These are phyloP conservation scores for Ia io DNA, from an alignment of 2,113 vertebrate species.

Conservation along the genomic window DNA sequence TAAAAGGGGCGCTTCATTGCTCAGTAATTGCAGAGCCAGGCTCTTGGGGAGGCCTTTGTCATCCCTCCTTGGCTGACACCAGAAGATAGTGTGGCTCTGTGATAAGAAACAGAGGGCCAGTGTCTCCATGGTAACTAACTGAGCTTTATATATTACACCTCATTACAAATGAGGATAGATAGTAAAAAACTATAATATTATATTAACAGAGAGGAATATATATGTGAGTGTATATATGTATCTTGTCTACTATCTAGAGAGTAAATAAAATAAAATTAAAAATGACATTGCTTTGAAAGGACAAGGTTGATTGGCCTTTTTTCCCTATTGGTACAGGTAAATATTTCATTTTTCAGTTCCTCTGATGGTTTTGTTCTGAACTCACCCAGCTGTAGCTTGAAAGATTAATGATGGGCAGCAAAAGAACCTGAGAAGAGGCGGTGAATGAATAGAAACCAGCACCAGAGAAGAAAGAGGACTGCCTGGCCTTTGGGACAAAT, in stretches of 20 bases:
- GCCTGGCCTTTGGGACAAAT: conserved; percentile 66
- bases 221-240: background rate
- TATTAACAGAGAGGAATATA: conserved; percentile 76
- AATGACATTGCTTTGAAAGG: conserved; percentile 77
- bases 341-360: conserved; percentile 69
- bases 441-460: conserved; percentile 63
- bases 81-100: conserved; percentile 83
- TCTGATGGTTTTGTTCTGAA: conserved; percentile 71
- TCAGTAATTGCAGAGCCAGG: conserved; percentile 68
- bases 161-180: conserved; percentile 87
- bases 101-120: conserved; percentile 90
- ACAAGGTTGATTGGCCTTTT: conserved; percentile 66
- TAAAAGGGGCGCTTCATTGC: conserved; percentile 69
- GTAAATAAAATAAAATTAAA: conserved; percentile 74
- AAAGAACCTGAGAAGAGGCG: conserved; percentile 57
- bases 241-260: conserved; percentile 78
- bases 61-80: conserved; percentile 85
- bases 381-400: conserved; percentile 66
- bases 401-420: conserved; percentile 70
- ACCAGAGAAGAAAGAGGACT: conserved; percentile 55
- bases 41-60: conserved; percentile 77
- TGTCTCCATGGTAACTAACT: conserved; percentile 91
- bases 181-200: conserved; percentile 83
- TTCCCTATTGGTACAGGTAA: conserved; percentile 45
- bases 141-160: conserved; percentile 91